Evolutionary conservation across 1,140 invertebrate genomes (phyloP), one percentile per base, ranked within the genome.

Genomic region (Lucilia cuprina): DNA sequence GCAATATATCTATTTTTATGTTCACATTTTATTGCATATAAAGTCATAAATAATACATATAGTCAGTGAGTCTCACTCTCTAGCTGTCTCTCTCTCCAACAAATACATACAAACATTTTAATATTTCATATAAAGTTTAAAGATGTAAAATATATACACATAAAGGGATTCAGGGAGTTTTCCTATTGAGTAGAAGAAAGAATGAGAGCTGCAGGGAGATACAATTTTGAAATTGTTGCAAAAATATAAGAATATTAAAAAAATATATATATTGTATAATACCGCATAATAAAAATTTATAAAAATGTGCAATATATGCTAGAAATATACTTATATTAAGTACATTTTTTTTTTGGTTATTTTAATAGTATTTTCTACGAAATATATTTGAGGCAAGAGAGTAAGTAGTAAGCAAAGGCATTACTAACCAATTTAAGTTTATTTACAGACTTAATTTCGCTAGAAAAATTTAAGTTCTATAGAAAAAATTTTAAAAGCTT

Each of bases 11-110:
- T 70, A 70, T 21, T 70, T 70, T 70, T 21, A 25, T 70, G 65
- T 21, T 70, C 65, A 70, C 65, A 70, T 70, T 70, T 70, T 70
- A 70, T 70, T 70, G 65, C 65, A 70, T 70, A 70, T 70, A 70
- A 70, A 70, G 65, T 21, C 65, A 70, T 70, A 70, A 70, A 70
- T 70, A 70, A 70, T 21, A 70, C 65, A 70, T n/a, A 70, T 17
- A n/a, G 5, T 14, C 55, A 2, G 5, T 30, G 25, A 30, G 25
- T 60, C 55, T n/a, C 14, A 17, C 55, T 60, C 55, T 60, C 14
- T 41, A 0, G 13, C 5, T 60, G 1, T 17, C 14, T n/a, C 55
- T 60, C 50, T 4, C 13, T 60, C 25, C 25, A 30, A 30, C 12
- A 65, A 17, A 65, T n/a, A 65, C 60, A 19, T 19, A n/a, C 14